These are phyloP conservation scores for Rhopalosiphum padi DNA, from an alignment of 1,140 invertebrate species.

Conservation along the genomic window DNA sequence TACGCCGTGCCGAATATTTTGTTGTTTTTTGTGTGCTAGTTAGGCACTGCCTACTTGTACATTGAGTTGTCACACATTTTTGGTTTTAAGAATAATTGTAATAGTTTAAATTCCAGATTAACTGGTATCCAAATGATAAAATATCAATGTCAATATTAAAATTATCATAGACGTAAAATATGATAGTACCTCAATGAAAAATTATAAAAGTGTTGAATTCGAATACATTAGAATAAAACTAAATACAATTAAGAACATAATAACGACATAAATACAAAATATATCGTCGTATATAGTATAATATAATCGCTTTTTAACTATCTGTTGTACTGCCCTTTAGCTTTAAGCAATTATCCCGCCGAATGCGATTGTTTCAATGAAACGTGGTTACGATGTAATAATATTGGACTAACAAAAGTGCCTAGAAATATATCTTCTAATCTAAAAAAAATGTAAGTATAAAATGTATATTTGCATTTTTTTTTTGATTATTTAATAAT, in stretches of 20 bases:
- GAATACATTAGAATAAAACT: too few species aligned
- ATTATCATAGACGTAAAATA: too few species aligned
- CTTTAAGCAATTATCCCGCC: slow-evolving; percentile 3
- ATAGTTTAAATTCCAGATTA: not conserved
- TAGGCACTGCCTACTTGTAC: not conserved
- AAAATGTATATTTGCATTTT: too few species aligned
- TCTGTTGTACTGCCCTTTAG: not conserved
- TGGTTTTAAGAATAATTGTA: not conserved
- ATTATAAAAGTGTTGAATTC: too few species aligned
- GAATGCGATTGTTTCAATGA: not conserved
- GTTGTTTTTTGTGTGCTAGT: not conserved
- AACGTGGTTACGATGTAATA: slow-evolving; percentile 14
- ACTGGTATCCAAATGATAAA: too few species aligned
- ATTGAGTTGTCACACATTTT: not conserved
- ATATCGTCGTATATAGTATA: too few species aligned
- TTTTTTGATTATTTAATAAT: not conserved
- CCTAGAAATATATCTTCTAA: slow-evolving; percentile 19
- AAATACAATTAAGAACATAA: too few species aligned
- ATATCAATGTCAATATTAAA: too few species aligned
- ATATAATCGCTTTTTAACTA: not conserved
- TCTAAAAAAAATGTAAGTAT: slow-evolving; percentile 31
- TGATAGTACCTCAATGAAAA: too few species aligned
- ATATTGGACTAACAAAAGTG: not conserved
- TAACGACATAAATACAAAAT: too few species aligned
- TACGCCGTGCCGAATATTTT: not conserved